Percentiles rank a stretch among this genome's conserved stretches.
These are phyloP conservation scores for Ophonus ardosiacus DNA, from an alignment of 2,888 invertebrate genomes.

Conservation along the genomic window DNA sequence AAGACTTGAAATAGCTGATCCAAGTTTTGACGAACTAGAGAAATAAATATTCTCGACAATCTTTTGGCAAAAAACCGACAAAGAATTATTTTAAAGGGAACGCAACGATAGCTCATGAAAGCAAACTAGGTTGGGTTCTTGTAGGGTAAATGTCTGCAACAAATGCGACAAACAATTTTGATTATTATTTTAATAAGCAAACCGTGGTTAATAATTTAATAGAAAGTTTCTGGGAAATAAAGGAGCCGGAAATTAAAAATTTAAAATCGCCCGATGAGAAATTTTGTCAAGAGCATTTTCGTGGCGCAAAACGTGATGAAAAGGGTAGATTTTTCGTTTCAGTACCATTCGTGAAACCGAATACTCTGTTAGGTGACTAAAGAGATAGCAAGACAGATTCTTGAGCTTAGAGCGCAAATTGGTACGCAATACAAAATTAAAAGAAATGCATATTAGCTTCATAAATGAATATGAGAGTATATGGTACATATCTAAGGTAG, in stretches of 20 bases:
- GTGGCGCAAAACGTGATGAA: constrained; percentile 46
- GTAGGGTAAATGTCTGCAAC: background rate
- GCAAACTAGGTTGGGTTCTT: background rate
- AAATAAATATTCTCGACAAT: background rate
- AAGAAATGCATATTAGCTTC: constrained; percentile 49
- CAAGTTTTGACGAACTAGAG: background rate
- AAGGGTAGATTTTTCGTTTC: constrained; percentile 65
- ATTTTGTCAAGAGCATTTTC: constrained; percentile 64
- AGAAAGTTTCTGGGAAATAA: constrained; percentile 66
- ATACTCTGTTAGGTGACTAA: constrained; percentile 54
- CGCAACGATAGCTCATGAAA: background rate
- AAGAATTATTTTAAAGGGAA: background rate
- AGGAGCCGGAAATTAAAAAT: constrained; percentile 54
- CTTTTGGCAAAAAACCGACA: background rate
- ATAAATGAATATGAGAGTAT: constrained; percentile 60
- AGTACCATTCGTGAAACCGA: constrained; percentile 63
- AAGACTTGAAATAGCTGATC: background rate
- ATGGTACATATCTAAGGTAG: constrained; percentile 34
- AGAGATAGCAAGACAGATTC: constrained; percentile 53
- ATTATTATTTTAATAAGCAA: background rate
- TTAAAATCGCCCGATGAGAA: constrained; percentile 50
- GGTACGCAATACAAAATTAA: constrained; percentile 26
- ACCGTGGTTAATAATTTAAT: constrained; percentile 7
- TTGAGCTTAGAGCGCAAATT: constrained; percentile 59
- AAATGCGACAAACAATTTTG: background rate